Base-by-base conservation (phyloP, 2,888 invertebrate genomes). In the Idaea biselata region DNA sequence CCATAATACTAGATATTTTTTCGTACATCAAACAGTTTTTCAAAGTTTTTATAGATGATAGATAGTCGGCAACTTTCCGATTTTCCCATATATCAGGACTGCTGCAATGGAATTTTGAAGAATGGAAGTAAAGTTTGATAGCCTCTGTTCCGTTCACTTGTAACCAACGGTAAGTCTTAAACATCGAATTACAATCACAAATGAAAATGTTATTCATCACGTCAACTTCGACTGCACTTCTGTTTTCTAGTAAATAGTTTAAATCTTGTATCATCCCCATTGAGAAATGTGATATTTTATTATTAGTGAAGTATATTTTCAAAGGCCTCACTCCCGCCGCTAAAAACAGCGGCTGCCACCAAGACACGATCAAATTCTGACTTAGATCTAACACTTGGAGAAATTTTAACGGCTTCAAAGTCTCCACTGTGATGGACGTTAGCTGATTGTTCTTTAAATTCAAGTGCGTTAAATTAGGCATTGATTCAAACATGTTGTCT, bases 181-280 rank as follows among this genome's bases (percentile, higher is more conserved):
- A 87, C 87, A 93, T 90, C 0, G 87, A 81, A 55, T 73, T 81
- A 66, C 94, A 94, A 66, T 93, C 93, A 70, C 94, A 94, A 18
- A 87, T 83, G 67, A 94, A 93, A 1, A 93, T 87, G 77, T 94
- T 94, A 33, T 90, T 82, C 76, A 87, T 86, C 6, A 94, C 67
- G 65, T 94, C 87, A 25, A 94, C 82, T 58, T 83, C 76, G 1
- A 86, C 71, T 1, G 80, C 74, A 17, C 71, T 76, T 16, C 73
- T 76, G n/a, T 80, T 80, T 68, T 88, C 86, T 44, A 91, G 71
- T 58, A 94, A 76, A 67, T 86, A 89, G 44, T 80, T 79, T 44
- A 94, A 91, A 75, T 94, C 94, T 71, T 91, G 80, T 60, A 94
- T 82, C 94, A 94, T 94, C n/a, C 89, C 89, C 11, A 87, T 66